phyloP scores from a whole-genome alignment of 2,797 vertebrate genomes.

The Catharus ustulatus region DNA sequence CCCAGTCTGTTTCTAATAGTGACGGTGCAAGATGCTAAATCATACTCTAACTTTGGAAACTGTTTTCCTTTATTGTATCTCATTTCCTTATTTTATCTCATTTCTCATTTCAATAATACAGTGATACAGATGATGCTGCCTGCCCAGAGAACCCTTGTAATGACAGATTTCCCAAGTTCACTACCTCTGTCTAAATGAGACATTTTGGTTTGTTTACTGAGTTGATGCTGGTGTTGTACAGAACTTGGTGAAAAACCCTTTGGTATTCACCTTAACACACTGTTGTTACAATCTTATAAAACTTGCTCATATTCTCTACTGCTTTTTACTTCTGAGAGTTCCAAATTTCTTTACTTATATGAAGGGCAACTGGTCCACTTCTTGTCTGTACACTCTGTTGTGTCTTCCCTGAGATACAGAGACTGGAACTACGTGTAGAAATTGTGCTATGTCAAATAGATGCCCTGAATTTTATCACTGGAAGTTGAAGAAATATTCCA shows the following conservation, averaged over 20 bases:
- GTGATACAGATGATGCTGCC: background rate
- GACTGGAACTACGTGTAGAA: background rate
- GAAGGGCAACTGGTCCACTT: background rate
- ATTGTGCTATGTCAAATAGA: background rate
- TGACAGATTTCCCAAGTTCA: background rate
- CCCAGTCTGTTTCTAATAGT: background rate
- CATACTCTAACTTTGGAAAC: background rate
- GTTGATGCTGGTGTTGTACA: background rate
- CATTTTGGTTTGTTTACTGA: background rate
- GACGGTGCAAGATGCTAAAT: background rate
- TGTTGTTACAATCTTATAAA: background rate
- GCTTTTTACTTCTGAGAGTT: background rate
- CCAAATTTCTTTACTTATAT: background rate
- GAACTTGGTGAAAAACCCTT: background rate
- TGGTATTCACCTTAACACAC: background rate
- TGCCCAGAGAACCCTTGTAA: background rate
- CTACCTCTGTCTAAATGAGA: background rate
- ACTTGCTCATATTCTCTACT: background rate
- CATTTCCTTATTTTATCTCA: background rate
- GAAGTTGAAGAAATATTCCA: background rate
- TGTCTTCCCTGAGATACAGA: background rate
- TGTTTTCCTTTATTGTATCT: background rate
- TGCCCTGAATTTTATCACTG: background rate
- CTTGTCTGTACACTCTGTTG: background rate
- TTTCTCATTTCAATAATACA: background rate